These are phyloP conservation scores for Andrena cerasifolii DNA, from an alignment of 1,140 invertebrate species.

Conservation along the genomic window DNA sequence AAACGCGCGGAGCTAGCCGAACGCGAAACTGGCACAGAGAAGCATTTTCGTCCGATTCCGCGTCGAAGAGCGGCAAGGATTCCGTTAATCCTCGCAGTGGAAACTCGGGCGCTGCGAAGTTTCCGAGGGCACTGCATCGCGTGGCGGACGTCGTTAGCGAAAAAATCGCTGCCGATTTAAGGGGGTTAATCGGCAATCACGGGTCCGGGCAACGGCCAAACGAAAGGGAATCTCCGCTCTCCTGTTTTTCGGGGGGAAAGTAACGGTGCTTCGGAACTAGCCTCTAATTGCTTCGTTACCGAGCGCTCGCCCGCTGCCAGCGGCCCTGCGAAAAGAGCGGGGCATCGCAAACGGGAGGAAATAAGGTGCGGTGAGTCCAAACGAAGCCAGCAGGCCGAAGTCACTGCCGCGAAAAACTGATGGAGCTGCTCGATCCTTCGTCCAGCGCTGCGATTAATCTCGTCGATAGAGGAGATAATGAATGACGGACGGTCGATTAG, in stretches of 20 bases:
- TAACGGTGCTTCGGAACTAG: neutral
- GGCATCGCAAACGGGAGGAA: slow-evolving; percentile 7
- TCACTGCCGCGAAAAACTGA: slow-evolving; percentile 36
- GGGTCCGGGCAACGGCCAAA: too few relatives aligned
- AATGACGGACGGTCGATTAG: slow-evolving; percentile 5
- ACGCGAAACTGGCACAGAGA: slow-evolving; percentile 9
- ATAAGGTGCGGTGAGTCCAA: slow-evolving; percentile 55
- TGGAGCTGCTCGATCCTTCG: neutral
- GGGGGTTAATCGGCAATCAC: slow-evolving; percentile 5
- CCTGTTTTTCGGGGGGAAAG: neutral
- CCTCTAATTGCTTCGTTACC: slow-evolving; percentile 49
- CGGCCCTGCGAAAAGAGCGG: slow-evolving; percentile 9
- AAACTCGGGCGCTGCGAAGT: neutral
- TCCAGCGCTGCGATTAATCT: neutral
- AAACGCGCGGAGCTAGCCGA: slow-evolving; percentile 7
- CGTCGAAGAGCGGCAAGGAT: too few relatives aligned
- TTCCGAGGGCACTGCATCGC: too few relatives aligned
- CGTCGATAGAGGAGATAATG: neutral
- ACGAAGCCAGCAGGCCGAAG: slow-evolving; percentile 44
- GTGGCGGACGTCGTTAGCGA: neutral
- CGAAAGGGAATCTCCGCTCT: neutral
- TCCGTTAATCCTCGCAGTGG: too few relatives aligned
- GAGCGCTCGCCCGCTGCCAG: neutral
- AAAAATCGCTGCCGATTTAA: neutral
- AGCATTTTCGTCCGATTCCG: neutral